A percentile compares a stretch with the other conserved stretches of the same genome.
Evolutionary conservation across 2,113 vertebrate species (phyloP).

Genomic region (Casuarius casuarius): DNA sequence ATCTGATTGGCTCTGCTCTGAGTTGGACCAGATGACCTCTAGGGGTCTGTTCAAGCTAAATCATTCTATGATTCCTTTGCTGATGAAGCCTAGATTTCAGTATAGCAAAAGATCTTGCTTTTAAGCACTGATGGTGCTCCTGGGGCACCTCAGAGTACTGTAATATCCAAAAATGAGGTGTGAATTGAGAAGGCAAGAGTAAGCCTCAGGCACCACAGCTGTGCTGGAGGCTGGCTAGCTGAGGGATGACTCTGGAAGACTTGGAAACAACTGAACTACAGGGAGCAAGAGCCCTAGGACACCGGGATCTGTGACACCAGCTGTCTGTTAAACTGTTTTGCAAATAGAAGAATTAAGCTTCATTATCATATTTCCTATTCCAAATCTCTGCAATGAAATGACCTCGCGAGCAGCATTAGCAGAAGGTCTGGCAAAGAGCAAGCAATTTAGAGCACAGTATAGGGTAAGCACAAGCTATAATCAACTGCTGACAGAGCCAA

Average conservation of each 20-base stretch:
- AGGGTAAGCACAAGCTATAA: not conserved
- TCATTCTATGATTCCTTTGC: not conserved
- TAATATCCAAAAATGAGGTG: not conserved
- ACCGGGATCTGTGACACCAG: not conserved
- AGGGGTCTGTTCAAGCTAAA: not conserved
- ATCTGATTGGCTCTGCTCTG: not conserved
- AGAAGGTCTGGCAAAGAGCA: not conserved
- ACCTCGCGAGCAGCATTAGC: not conserved
- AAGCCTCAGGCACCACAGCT: not conserved
- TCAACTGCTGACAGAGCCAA: not conserved
- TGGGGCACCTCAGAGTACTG: fast-evolving
- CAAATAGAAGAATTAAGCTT: not conserved
- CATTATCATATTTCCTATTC: not conserved
- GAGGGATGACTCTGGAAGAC: not conserved
- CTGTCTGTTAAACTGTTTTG: not conserved
- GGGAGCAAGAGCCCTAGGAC: not conserved
- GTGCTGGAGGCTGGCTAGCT: not conserved
- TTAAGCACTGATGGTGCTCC: fast-evolving
- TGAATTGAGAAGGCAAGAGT: not conserved
- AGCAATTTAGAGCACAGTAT: not conserved
- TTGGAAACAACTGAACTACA: not conserved
- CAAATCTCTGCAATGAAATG: not conserved
- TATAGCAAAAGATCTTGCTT: not conserved
- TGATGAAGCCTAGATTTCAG: not conserved
- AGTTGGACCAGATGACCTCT: not conserved